Evolutionary conservation across 2,113 vertebrate genomes (phyloP), one percentile per base, ranked within the genome.

Genomic region (Phycodurus eques): DNA sequence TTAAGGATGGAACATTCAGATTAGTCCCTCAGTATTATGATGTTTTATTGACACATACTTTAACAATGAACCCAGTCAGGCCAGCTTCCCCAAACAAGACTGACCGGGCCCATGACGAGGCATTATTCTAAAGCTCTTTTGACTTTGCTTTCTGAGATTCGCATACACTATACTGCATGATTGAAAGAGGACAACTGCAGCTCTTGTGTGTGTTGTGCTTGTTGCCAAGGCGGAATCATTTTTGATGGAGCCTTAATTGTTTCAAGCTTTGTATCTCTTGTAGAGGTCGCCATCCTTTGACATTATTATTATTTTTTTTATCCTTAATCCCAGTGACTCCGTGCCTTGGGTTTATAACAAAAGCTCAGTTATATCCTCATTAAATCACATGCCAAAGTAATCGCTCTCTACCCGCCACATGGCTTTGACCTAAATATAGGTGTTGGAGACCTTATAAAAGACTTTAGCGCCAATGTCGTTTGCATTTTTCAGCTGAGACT

Each of bases 381-480:
- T 67, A 85, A 66, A 77, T 76, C 78, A 76, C 76, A 83, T 82
- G 70, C 72, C 76, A 75, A 61, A 64, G 49, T 78, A 81, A 80
- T 82, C 70, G 39, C 78, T 70, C 67, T 47, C 79, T 72, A 80
- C 84, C 65, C 80, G 59, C 79, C 78, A 72, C 61, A 80, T 82
- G 66, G 83, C 70, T 81, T 84, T 78, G 74, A 67, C 81, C 83
- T 85, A 88, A 90, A 86, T 87, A 86, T 87, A 86, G 87, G 78
- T 71, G 71, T 80, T 79, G 33, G 66, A 69, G 71, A 68, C 78
- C 62, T 74, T 88, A 90, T 88, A 90, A 85, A 88, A 83, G 83
- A 67, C 46, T 66, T 8, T 8, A 42, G 64, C 68, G 69, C 78
- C 78, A 71, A 68, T 60, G 68, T 69, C 0, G 4, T 51, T 5